Conservation (phyloP, 2,113 vertebrate genomes). For the Herpailurus yagouaroundi region DNA sequence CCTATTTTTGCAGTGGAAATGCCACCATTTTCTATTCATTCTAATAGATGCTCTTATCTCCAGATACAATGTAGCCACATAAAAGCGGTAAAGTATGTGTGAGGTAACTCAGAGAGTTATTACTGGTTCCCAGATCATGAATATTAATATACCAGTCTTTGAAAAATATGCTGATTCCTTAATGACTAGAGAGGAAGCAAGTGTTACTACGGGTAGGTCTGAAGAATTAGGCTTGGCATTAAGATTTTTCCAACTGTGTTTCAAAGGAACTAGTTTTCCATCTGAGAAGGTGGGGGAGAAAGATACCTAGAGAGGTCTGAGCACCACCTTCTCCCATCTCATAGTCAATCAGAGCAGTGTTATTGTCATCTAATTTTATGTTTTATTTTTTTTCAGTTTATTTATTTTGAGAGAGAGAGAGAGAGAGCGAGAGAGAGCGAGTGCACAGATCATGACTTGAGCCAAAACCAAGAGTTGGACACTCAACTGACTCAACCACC, state of each 20-base stretch:
- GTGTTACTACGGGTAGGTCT: background rate
- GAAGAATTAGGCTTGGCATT: background rate
- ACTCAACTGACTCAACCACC: too few species aligned
- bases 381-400: background rate
- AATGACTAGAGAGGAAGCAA: background rate
- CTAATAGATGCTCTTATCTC: background rate
- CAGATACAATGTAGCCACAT: background rate
- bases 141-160: background rate
- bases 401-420: too few species aligned
- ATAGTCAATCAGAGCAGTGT: background rate
- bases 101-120: background rate
- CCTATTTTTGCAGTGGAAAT: background rate
- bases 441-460: too few species aligned
- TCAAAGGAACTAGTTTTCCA: background rate
- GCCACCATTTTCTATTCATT: background rate
- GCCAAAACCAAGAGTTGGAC: too few species aligned
- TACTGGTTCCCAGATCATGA: background rate
- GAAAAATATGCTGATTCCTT: background rate
- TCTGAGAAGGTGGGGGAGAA: background rate
- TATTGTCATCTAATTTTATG: background rate
- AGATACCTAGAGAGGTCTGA: background rate
- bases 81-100: background rate
- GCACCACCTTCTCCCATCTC: background rate
- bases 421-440: too few species aligned
- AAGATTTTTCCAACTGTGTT: background rate